A percentile compares a stretch with the other conserved stretches of the same genome.
phyloP scores from a whole-genome alignment of 2,113 vertebrate species.

The Melanerpes formicivorus region DNA sequence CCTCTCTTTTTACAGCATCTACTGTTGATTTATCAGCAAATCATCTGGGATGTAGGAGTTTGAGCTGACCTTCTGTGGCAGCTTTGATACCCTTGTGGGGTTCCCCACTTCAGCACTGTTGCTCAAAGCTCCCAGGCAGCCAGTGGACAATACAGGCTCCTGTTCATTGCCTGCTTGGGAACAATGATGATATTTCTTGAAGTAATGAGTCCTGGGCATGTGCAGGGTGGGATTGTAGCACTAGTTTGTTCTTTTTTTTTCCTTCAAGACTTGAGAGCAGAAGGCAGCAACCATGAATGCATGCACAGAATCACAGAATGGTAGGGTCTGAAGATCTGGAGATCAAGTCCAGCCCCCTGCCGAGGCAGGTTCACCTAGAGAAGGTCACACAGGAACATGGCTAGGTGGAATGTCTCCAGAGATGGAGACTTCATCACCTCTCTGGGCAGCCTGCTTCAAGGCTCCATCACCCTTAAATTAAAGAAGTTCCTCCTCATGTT shows the following conservation, averaged over 20 bases:
- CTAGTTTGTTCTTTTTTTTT: background rate
- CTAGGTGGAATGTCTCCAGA: too few species aligned
- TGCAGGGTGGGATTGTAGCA: conserved; percentile 1
- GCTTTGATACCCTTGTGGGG: background rate
- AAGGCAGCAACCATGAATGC: background rate
- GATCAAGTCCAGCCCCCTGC: too few species aligned
- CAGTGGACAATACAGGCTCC: background rate
- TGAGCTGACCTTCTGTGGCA: background rate
- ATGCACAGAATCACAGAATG: background rate
- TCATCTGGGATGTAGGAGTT: background rate
- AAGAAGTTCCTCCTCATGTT: too few species aligned
- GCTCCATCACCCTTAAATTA: too few species aligned
- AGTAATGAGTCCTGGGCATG: conserved; percentile 37
- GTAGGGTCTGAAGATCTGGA: too few species aligned
- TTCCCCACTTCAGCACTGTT: background rate
- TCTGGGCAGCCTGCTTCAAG: too few species aligned
- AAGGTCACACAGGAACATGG: too few species aligned
- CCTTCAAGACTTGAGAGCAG: background rate
- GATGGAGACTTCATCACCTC: too few species aligned
- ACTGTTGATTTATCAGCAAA: background rate
- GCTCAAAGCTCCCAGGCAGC: background rate
- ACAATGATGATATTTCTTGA: conserved; percentile 39
- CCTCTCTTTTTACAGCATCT: background rate
- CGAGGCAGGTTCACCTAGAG: too few species aligned
- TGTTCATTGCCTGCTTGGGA: background rate